A percentile compares a stretch with the other conserved stretches of the same genome.
phyloP scores from a whole-genome alignment of 35 echinoderm and acorn worm species.

The Apostichopus parvimensis region DNA sequence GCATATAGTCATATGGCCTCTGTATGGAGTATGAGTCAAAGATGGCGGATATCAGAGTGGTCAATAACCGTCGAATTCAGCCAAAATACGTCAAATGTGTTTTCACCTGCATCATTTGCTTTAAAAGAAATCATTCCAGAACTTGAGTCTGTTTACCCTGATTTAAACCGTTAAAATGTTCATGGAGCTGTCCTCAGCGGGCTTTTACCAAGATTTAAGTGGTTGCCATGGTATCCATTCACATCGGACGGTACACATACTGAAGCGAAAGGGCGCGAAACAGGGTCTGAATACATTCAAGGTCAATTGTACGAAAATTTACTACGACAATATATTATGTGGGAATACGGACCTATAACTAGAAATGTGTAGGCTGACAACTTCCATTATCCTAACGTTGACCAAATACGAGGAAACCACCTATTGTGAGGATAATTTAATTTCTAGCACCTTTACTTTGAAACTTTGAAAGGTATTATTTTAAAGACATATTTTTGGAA shows the following conservation, averaged over 20 bases:
- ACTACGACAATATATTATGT: background rate
- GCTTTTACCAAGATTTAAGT: background rate
- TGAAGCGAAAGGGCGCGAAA: background rate
- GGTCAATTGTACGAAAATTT: background rate
- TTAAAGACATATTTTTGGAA: conserved; percentile 17
- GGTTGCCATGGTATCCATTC: background rate
- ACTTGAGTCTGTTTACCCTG: too few relatives aligned
- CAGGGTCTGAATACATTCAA: background rate
- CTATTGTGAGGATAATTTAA: background rate
- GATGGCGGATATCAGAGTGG: background rate
- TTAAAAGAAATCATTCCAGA: too few relatives aligned
- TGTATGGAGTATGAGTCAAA: background rate
- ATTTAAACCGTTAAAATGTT: background rate
- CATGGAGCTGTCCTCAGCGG: background rate
- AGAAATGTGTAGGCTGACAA: background rate
- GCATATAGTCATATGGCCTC: too few relatives aligned
- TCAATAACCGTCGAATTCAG: background rate
- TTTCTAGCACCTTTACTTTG: background rate
- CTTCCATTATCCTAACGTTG: background rate
- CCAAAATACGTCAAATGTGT: too few relatives aligned
- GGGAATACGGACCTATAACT: background rate
- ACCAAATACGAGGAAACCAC: background rate
- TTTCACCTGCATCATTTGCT: too few relatives aligned
- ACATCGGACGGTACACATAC: background rate
- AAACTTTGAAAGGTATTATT: background rate